Percentiles rank a stretch among this genome's conserved stretches.
phyloP scores from a whole-genome alignment of 2,888 invertebrate species.

The Melinopterus prodromus region DNA sequence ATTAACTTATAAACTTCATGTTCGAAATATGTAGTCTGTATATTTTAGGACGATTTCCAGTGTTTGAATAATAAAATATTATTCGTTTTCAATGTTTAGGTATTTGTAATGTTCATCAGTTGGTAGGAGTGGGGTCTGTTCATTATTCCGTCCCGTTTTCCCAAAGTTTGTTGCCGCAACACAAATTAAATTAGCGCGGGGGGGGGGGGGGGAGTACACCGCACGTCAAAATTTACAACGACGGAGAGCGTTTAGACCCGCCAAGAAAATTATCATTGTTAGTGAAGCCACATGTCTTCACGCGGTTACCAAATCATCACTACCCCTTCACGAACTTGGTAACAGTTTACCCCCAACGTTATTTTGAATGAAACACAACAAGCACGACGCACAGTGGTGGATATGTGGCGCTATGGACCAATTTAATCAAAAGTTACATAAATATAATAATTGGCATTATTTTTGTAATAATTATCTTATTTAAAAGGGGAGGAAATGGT shows the following conservation, averaged over 20 bases:
- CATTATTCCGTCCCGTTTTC: conserved; percentile 9
- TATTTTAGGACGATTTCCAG: too few species aligned
- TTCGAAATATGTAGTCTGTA: too few species aligned
- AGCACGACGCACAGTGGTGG: too few species aligned
- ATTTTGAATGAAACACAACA: too few species aligned
- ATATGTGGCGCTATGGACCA: too few species aligned
- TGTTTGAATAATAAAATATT: too few species aligned
- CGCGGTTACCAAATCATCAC: background rate
- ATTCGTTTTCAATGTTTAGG: too few species aligned
- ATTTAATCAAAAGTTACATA: too few species aligned
- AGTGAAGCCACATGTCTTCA: background rate
- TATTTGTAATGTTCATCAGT: background rate
- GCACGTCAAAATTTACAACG: conserved; percentile 17
- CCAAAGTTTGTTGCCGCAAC: background rate
- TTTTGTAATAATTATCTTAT: too few species aligned
- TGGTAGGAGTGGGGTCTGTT: background rate
- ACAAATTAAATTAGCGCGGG: conserved; percentile 10
- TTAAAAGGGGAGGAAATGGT: too few species aligned
- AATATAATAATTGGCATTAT: too few species aligned
- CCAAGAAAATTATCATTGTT: background rate
- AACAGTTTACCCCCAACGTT: background rate
- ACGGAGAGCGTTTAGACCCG: conserved; percentile 5
- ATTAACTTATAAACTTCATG: too few species aligned
- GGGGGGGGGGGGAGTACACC: background rate
- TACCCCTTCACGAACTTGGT: background rate